Evolutionary conservation across 2,113 vertebrate species (phyloP), one percentile per base, ranked within the genome.

Genomic region (Barnardius zonarius): DNA sequence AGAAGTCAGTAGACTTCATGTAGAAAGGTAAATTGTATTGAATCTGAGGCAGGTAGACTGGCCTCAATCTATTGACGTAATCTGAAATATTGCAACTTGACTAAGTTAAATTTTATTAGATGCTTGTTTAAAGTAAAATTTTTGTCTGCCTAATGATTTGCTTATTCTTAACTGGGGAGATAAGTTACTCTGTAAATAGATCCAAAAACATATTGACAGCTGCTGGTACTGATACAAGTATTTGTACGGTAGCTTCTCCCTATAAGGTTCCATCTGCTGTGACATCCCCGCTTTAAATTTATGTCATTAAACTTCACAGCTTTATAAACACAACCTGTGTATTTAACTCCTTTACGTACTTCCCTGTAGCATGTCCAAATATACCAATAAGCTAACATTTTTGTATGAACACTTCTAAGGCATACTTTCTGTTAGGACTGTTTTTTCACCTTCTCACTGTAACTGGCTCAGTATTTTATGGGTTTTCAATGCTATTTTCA

Each of bases 131-230:
- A 80, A 52, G 23, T 5, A 41, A 62, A 73, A 49, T n/a, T 91
- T 25, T 86, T 25, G 7, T 44, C 28, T 81, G n/a, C 41, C 62
- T 89, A 37, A 49, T 70, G 23, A 83, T 82, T 83, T 75, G 7
- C 59, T 89, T 72, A 33, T 75, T 89, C 87, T 54, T 86, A 46
- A 67, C 25, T 1, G 0, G 19, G 13, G 25, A 51, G 15, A 52
- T 6, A 93, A 96, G 69, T 92, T 94, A 74, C 49, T 92, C 90
- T 48, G 19, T 77, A 85, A 97, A 90, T 28, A 55, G 41, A 73
- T 87, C 72, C 52, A 37, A 92, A 97, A 96, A 35, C 57, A 46
- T 51, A 70, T 61, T 94, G 93, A 86, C 87, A 97, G 83, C 93
- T 94, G 77, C 90, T 82, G 46, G 39, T 90, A 72, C 24, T 22